Conservation (phyloP, 2,797 vertebrate species). For the Artibeus lituratus region DNA sequence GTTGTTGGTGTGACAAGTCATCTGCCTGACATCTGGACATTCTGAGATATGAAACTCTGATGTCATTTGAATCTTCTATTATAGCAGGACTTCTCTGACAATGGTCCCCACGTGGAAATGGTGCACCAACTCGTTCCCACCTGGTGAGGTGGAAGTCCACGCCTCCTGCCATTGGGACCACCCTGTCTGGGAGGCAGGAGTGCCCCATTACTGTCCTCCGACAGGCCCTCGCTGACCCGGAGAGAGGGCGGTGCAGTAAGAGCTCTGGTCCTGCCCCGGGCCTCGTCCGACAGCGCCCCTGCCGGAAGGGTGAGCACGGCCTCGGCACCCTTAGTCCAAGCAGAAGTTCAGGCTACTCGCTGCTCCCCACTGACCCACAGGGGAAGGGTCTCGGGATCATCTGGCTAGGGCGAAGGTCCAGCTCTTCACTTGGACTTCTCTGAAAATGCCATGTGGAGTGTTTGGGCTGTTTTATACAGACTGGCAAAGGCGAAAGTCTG, state of each 20-base stretch:
- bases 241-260: fast-evolving
- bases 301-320: neutral
- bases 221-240: neutral
- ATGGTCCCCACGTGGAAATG: neutral
- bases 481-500: neutral
- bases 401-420: neutral
- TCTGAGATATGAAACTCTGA: neutral
- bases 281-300: neutral
- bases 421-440: neutral
- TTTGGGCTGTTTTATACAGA: neutral
- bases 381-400: neutral
- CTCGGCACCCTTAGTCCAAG: neutral
- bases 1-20: neutral
- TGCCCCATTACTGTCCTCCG: neutral
- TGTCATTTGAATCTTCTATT: neutral
- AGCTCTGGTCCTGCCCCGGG: neutral
- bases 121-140: neutral
- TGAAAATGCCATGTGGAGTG: neutral
- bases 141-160: neutral
- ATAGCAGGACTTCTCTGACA: neutral
- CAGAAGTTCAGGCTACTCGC: neutral
- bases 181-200: neutral
- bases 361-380: neutral
- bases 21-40: neutral
- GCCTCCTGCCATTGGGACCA: neutral